Conservation (phyloP, 2,797 vertebrate species). For the Cossypha heuglini region DNA sequence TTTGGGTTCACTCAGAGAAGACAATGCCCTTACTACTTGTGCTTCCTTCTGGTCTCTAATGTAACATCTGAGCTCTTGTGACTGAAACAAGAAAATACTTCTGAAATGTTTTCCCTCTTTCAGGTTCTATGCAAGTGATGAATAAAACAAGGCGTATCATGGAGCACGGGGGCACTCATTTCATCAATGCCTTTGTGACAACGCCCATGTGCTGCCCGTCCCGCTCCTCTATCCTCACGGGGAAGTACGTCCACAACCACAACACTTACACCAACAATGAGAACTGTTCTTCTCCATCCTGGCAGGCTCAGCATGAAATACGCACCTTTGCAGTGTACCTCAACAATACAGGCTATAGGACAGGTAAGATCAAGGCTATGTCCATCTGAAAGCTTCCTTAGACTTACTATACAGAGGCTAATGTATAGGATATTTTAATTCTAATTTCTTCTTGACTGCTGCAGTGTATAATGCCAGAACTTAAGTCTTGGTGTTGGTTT, state of each 20-base stretch:
- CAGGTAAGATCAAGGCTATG: constrained; percentile 77
- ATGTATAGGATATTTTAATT: not conserved
- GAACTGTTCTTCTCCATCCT: constrained; percentile 94
- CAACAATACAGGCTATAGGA: constrained; percentile 93
- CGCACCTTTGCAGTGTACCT: constrained; percentile 91
- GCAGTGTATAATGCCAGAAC: not conserved
- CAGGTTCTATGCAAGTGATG: constrained; percentile 91
- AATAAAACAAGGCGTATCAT: constrained; percentile 84
- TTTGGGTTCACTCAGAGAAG: not conserved
- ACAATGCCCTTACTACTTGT: not conserved
- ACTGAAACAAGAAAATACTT: not conserved
- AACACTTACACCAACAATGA: constrained; percentile 98
- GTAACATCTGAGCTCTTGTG: not conserved
- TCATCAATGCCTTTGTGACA: constrained; percentile 95
- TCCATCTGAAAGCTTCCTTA: not conserved
- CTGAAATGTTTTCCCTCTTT: not conserved
- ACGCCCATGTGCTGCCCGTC: constrained; percentile 98
- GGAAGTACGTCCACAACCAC: constrained; percentile 97
- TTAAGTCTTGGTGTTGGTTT: not conserved
- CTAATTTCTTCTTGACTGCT: not conserved
- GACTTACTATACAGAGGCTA: not conserved
- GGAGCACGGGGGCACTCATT: constrained; percentile 90
- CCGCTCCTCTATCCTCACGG: constrained; percentile 93
- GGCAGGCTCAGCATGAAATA: constrained; percentile 92
- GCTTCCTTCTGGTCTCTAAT: not conserved